phyloP scores from a whole-genome alignment of 2,888 invertebrate genomes.

The Drosophila quasianomalipes region DNA sequence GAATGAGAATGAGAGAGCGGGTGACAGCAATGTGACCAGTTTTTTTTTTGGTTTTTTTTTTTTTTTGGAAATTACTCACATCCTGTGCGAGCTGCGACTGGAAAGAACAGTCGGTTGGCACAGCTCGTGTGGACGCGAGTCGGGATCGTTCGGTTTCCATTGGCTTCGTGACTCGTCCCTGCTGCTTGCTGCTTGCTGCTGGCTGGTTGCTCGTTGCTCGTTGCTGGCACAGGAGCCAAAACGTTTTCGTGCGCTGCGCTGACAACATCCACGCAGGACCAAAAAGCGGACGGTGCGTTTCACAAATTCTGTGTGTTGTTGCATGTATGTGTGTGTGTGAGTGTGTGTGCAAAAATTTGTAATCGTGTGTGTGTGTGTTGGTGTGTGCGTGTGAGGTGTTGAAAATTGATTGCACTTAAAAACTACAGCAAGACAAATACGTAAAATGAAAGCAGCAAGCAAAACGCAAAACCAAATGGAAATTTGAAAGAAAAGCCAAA shows the following conservation, averaged over 20 bases:
- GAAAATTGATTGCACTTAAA: constrained; percentile 75
- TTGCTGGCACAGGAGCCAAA: constrained; percentile 59
- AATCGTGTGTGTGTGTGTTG: constrained; percentile 44
- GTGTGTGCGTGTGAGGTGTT: constrained; percentile 51
- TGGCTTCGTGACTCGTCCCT: constrained; percentile 28
- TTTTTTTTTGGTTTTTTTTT: not conserved
- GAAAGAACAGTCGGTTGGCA: constrained; percentile 36
- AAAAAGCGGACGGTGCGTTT: constrained; percentile 76
- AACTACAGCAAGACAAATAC: constrained; percentile 31
- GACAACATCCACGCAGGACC: constrained; percentile 78
- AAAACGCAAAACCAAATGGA: constrained; percentile 21
- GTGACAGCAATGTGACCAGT: constrained; percentile 15
- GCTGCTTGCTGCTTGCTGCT: constrained; percentile 22
- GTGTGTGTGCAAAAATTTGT: constrained; percentile 70
- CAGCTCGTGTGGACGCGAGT: constrained; percentile 30
- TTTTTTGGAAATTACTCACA: constrained; percentile 19
- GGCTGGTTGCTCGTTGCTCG: constrained; percentile 25
- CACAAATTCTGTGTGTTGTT: constrained; percentile 8
- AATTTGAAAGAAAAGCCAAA: constrained; percentile 62
- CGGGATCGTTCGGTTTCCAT: constrained; percentile 38
- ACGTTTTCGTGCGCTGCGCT: constrained; percentile 81
- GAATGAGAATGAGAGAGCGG: not conserved
- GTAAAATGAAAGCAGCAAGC: constrained; percentile 17
- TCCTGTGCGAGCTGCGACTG: constrained; percentile 37
- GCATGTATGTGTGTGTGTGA: constrained; percentile 55